These are phyloP conservation scores for Periparus ater DNA, from an alignment of 2,797 vertebrate species.

Conservation along the genomic window DNA sequence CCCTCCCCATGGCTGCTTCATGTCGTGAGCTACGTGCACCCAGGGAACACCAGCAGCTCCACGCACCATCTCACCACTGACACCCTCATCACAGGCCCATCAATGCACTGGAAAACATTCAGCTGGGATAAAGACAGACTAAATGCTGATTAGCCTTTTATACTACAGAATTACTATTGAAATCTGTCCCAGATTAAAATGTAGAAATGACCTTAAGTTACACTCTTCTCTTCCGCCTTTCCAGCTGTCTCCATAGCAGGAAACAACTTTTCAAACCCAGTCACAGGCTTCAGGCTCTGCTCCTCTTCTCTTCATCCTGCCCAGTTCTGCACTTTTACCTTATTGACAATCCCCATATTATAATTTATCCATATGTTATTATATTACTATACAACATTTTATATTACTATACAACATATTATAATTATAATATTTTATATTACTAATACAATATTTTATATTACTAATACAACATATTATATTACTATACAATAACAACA, in stretches of 20 bases:
- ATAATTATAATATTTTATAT: too few relatives aligned
- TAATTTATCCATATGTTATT: not conserved
- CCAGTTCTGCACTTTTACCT: not conserved
- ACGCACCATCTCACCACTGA: rapidly evolving
- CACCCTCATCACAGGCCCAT: not conserved
- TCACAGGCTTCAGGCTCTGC: not conserved
- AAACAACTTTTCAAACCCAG: not conserved
- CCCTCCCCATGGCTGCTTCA: rapidly evolving
- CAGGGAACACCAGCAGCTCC: not conserved
- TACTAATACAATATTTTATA: not conserved
- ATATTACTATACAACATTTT: not conserved
- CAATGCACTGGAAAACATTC: not conserved
- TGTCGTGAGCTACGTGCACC: rapidly evolving
- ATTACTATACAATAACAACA: not conserved
- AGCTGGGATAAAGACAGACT: not conserved
- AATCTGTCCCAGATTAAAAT: not conserved
- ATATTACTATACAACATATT: not conserved
- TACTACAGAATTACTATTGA: not conserved
- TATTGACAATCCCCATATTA: not conserved
- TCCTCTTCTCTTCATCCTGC: not conserved
- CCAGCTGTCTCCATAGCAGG: not conserved
- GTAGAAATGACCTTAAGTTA: not conserved
- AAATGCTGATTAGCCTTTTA: not conserved
- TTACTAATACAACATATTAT: not conserved
- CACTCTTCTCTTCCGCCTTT: not conserved